Evolutionary conservation across 2,888 invertebrate genomes (phyloP).

Genomic region (Synanthedon formicaeformis): DNA sequence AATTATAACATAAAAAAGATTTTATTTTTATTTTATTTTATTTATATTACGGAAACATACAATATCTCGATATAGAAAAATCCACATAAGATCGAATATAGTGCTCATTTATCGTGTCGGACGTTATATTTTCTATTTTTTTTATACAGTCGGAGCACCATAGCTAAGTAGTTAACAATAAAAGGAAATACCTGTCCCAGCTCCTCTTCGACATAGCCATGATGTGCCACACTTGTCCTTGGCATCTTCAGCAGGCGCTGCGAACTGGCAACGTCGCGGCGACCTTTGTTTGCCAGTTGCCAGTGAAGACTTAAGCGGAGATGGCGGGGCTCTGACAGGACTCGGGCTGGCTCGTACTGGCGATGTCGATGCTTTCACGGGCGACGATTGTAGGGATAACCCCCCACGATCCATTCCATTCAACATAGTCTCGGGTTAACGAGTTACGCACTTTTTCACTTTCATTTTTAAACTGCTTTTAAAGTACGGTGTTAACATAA

Average conservation of each 20-base stretch:
- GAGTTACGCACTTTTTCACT: background rate
- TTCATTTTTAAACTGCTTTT: too few species aligned
- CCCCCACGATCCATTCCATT: constrained; percentile 50
- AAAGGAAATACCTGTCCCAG: constrained; percentile 22
- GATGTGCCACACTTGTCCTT: constrained; percentile 59
- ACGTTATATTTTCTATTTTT: too few species aligned
- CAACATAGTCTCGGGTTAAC: constrained; percentile 31
- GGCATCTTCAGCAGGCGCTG: constrained; percentile 48
- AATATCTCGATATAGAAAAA: too few species aligned
- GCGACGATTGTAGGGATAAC: constrained; percentile 47
- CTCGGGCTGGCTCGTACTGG: constrained; percentile 52
- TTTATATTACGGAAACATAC: too few species aligned
- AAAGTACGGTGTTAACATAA: too few species aligned
- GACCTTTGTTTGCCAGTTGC: constrained; percentile 43
- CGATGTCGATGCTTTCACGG: constrained; percentile 33
- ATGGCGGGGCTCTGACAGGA: constrained; percentile 47
- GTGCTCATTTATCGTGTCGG: too few species aligned
- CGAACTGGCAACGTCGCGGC: constrained; percentile 57
- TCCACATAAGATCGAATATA: too few species aligned
- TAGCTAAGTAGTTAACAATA: background rate
- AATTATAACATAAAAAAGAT: too few species aligned
- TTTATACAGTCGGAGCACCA: too few species aligned
- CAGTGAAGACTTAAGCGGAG: constrained; percentile 52
- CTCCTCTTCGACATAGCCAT: constrained; percentile 59
- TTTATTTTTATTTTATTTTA: too few species aligned